These are phyloP conservation scores for Bombyx huttoni DNA, from an alignment of 2,888 invertebrate genomes.

Conservation along the genomic window DNA sequence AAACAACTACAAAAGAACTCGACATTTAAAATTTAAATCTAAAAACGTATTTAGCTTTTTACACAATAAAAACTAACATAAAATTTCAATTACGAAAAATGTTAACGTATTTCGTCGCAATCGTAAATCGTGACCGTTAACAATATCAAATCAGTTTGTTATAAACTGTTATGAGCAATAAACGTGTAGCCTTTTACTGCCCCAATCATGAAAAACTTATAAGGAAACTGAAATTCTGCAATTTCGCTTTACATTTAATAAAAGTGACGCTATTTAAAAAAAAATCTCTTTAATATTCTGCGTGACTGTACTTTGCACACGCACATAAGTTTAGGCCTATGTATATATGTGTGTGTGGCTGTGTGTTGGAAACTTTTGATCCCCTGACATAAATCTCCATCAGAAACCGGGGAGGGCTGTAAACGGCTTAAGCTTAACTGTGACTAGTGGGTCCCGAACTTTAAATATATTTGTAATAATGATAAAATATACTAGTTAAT, in stretches of 20 bases:
- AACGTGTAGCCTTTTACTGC: conserved; percentile 40
- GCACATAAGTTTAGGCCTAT: conserved; percentile 20
- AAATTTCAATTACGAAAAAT: background rate
- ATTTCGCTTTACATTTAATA: background rate
- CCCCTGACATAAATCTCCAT: conserved; percentile 72
- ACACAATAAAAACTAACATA: background rate
- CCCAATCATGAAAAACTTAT: conserved; percentile 19
- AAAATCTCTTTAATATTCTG: conserved; percentile 21
- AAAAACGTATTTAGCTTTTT: conserved; percentile 30
- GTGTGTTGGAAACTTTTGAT: conserved; percentile 67
- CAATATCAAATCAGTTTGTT: conserved; percentile 20
- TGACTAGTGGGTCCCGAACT: conserved; percentile 63
- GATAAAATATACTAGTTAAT: conserved; percentile 67
- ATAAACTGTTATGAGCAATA: conserved; percentile 36
- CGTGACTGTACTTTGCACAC: conserved; percentile 22
- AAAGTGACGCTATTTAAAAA: background rate
- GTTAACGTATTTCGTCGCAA: background rate
- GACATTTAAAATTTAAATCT: conserved; percentile 19
- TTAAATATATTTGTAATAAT: conserved; percentile 70
- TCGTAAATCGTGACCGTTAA: background rate
- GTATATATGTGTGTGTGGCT: conserved; percentile 18
- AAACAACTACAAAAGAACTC: too few species aligned
- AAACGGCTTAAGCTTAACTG: conserved; percentile 72
- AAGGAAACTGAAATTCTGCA: background rate
- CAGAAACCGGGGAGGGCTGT: conserved; percentile 70